Base-by-base conservation (phyloP, 2,888 invertebrate genomes). In the Netelia fuscicornis region DNA sequence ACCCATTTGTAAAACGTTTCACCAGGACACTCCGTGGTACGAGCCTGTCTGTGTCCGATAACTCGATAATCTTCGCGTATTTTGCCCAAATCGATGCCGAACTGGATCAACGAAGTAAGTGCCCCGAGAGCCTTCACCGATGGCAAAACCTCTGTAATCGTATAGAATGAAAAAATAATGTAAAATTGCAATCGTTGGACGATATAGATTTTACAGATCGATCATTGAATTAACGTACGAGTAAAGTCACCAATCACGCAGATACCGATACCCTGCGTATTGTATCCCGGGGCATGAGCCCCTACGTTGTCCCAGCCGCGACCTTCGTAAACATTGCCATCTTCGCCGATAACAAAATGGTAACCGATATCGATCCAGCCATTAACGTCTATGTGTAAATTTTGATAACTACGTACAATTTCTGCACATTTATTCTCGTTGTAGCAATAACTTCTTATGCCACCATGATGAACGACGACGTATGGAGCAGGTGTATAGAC, bases 291-390 rank as follows among this genome's bases (percentile, higher is more conserved):
- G 11, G 92, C 89, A 72, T 93, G 93, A 1, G 93, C 92, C 0
- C 95, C 95, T 1, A 93, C 91, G 8, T 90, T 89, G 76, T 94
- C 91, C 94, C 94, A 94, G 1, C 94, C 94, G 1, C 94, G 91
- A 9, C 94, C 94, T 84, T 93, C 93, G 87, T 94, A 94, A 11
- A 92, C 92, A 23, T 92, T 92, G 0, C 95, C 95, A 86, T 95
- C 95, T 54, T 94, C 95, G 2, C 95, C 95, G 54, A 95, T 92
- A 17, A 95, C 87, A 84, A 95, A 95, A 82, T 93, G 94, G 86
- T 93, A 94, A 3, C 93, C 94, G 64, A 94, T 93, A 64, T 94
- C 94, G 65, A 87, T 90, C 94, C 94, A 94, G 2, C 89, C 88
- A 8, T 90, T 90, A n/a, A 67, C 88, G 80, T 94, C 93, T 72